Evolutionary conservation across 64 coral and sea anemone genomes (phyloP).

Genomic region (Montipora foliosa): DNA sequence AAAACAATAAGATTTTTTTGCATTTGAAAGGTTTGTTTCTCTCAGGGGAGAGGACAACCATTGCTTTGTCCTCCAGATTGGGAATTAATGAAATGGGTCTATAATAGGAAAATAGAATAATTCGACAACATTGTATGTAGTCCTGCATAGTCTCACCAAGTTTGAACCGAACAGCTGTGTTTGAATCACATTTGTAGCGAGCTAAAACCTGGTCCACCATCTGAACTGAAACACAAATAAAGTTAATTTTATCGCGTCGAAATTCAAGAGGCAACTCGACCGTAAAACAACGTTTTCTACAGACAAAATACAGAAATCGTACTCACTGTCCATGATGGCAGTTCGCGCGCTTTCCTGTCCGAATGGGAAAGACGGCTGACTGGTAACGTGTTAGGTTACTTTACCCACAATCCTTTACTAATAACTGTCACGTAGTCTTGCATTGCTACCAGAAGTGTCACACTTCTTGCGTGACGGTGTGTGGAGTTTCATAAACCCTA

Average conservation of each 20-base stretch:
- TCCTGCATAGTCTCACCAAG: neutral
- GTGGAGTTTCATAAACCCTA: too few relatives aligned
- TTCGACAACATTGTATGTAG: too few relatives aligned
- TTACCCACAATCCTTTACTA: too few relatives aligned
- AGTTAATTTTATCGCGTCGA: neutral
- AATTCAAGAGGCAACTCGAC: neutral
- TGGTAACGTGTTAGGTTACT: neutral
- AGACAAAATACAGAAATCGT: neutral
- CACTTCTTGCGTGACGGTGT: too few relatives aligned
- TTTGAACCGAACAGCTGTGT: constrained; percentile 31
- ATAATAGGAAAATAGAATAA: too few relatives aligned
- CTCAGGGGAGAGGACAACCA: too few relatives aligned
- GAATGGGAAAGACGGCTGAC: neutral
- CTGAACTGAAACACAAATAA: neutral
- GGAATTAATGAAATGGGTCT: too few relatives aligned
- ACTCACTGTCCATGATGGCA: constrained; percentile 37
- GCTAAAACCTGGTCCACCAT: constrained; percentile 22
- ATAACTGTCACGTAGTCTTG: too few relatives aligned
- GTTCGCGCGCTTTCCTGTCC: constrained; percentile 47
- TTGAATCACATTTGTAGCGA: constrained; percentile 47
- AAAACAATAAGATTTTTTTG: too few relatives aligned
- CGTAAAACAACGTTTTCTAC: neutral
- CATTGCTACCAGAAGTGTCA: too few relatives aligned
- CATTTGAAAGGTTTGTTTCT: too few relatives aligned
- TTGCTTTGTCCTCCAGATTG: too few relatives aligned